phyloP scores from a whole-genome alignment of 1,140 invertebrate species.

The Contarinia nasturtii region DNA sequence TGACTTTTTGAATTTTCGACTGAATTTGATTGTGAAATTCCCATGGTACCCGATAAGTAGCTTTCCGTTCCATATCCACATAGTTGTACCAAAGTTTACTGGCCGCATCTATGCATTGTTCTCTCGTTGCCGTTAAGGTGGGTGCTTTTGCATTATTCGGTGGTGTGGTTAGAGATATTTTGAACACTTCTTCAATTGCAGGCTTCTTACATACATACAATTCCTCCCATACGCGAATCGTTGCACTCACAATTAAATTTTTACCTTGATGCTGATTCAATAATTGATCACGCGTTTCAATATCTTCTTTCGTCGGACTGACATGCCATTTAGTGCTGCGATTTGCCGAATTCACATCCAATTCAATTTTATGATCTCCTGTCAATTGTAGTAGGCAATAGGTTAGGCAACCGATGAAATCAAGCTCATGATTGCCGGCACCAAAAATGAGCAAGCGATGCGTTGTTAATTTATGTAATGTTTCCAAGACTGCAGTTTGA shows the following conservation, averaged over 20 bases:
- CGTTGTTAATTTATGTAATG: slow-evolving; percentile 81
- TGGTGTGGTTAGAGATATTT: slow-evolving; percentile 54
- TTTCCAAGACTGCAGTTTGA: slow-evolving; percentile 81
- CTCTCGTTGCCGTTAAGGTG: slow-evolving; percentile 54
- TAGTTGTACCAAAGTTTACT: slow-evolving; percentile 79
- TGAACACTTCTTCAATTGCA: slow-evolving; percentile 84
- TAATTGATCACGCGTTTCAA: slow-evolving; percentile 50
- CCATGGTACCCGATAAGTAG: slow-evolving; percentile 65
- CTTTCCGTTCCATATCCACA: slow-evolving; percentile 73
- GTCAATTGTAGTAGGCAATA: slow-evolving; percentile 90
- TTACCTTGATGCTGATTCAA: slow-evolving; percentile 61
- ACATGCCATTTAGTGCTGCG: slow-evolving; percentile 73
- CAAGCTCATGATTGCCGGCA: slow-evolving; percentile 81
- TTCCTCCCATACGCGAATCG: slow-evolving; percentile 90
- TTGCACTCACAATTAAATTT: slow-evolving; percentile 75
- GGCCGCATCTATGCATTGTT: slow-evolving; percentile 69
- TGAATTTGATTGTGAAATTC: slow-evolving; percentile 89
- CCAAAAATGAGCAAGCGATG: slow-evolving; percentile 70
- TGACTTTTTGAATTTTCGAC: slow-evolving; percentile 91
- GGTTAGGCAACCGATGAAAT: slow-evolving; percentile 88
- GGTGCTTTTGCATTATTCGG: slow-evolving; percentile 55
- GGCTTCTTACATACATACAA: slow-evolving; percentile 92
- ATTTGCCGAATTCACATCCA: slow-evolving; percentile 45
- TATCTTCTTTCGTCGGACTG: slow-evolving; percentile 45
- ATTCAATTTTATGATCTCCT: slow-evolving; percentile 68